Base-by-base conservation (phyloP, 2,888 invertebrate genomes). In the Patella ulyssiponensis region DNA sequence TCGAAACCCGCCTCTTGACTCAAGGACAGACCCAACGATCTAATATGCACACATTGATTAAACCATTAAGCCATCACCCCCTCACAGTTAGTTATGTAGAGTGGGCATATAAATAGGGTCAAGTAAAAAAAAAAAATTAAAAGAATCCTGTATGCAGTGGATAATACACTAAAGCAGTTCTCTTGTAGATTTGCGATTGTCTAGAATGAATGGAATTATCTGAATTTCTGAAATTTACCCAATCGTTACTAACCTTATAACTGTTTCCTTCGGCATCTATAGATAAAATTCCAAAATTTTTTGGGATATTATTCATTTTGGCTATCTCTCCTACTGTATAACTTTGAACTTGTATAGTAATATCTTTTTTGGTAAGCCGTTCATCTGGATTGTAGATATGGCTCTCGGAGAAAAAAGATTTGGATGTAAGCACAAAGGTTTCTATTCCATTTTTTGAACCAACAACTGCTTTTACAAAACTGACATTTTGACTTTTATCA, bases 181-280 rank as follows among this genome's bases (percentile, higher is more conserved):
- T 4, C 4, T 33, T 33, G 33, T 33, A 33, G 33, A 4, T 33
- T 33, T 33, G 33, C 0, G 33, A 33, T 33, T 33, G 9, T 44
- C 44, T 44, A 44, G 7, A 44, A 44, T 44, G 7, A 44, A 44
- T 44, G 44, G 44, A 44, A 44, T 44, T 33, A 33, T 33, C 0
- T 33, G 4, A 33, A 33, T 44, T 44, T 44, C 44, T 44, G 9
- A 44, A 44, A 44, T 44, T 44, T 7, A 44, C 7, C 3, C 4
- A 44, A 44, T 44, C 7, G 9, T 33, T 2, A 73, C 82, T 78
- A 79, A 88, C 88, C 83, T 80, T 80, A 71, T 83, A 85, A 27
- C 87, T 86, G n/a, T 80, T 53, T 5, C 88, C 88, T 79, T 89
- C 88, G 9, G 87, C 87, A 85, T 89, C 89, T 33, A 89, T 84